Conservation (phyloP, 2,888 invertebrate species). For the Hydrotaea diabolus region DNA sequence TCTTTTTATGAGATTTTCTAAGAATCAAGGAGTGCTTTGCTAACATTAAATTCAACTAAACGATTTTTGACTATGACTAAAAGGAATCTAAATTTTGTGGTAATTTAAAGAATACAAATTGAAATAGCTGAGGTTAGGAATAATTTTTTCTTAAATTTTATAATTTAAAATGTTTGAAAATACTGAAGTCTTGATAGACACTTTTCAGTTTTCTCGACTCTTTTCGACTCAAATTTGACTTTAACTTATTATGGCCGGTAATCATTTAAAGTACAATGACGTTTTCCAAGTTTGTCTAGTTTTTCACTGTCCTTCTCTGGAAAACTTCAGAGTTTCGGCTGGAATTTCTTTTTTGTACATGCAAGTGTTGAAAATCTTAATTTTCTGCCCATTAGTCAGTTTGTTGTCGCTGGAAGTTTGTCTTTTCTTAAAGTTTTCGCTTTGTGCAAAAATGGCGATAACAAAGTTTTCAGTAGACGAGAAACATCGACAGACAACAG, state of each 20-base stretch:
- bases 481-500: not conserved
- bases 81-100: too few species aligned
- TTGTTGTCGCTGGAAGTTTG: not conserved
- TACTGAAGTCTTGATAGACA: too few species aligned
- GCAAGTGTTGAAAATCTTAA: not conserved
- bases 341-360: not conserved
- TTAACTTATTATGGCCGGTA: not conserved
- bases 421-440: not conserved
- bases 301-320: not conserved
- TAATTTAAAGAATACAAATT: too few species aligned
- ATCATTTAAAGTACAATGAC: not conserved
- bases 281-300: not conserved
- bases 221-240: too few species aligned
- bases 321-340: not conserved
- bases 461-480: not conserved
- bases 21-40: too few species aligned
- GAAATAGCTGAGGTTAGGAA: too few species aligned
- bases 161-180: too few species aligned
- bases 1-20: too few species aligned
- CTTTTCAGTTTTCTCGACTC: too few species aligned
- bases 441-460: not conserved
- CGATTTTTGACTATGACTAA: too few species aligned
- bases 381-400: not conserved
- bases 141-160: too few species aligned
- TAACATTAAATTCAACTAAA: too few species aligned